Conservation (phyloP, 2,888 invertebrate species). For the Crocallis elinguaria region DNA sequence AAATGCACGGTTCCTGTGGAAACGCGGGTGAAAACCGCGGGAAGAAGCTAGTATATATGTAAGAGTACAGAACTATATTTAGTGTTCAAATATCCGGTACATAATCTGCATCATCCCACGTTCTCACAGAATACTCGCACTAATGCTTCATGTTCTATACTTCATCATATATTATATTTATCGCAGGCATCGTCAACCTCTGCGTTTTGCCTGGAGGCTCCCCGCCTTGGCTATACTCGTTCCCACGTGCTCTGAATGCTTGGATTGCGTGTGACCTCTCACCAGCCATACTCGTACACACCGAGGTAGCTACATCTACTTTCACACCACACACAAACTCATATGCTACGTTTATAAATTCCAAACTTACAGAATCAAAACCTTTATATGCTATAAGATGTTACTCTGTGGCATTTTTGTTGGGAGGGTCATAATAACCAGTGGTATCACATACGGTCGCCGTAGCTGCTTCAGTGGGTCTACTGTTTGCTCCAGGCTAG, state of each 20-base stretch:
- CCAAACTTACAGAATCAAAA: slow-evolving; percentile 24
- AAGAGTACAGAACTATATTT: background rate
- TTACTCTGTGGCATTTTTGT: slow-evolving; percentile 61
- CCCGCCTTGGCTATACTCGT: slow-evolving; percentile 70
- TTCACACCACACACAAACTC: slow-evolving; percentile 45
- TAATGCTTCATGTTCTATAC: slow-evolving; percentile 65
- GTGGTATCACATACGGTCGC: slow-evolving; percentile 58
- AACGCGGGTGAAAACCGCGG: too few relatives aligned
- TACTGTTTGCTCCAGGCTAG: slow-evolving; percentile 82
- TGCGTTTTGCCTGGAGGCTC: slow-evolving; percentile 72
- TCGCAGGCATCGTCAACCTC: slow-evolving; percentile 81
- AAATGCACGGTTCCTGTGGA: too few relatives aligned
- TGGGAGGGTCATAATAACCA: slow-evolving; percentile 45
- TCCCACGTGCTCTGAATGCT: slow-evolving; percentile 84
- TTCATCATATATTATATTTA: slow-evolving; percentile 64
- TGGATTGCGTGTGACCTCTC: slow-evolving; percentile 81
- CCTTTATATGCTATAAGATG: slow-evolving; percentile 27
- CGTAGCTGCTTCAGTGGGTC: slow-evolving; percentile 78
- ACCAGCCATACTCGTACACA: slow-evolving; percentile 64
- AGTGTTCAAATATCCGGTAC: slow-evolving; percentile 17
- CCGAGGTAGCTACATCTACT: slow-evolving; percentile 54
- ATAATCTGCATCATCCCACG: slow-evolving; percentile 40
- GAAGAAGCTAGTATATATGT: too few relatives aligned
- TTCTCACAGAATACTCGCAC: slow-evolving; percentile 58
- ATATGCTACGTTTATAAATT: background rate